phyloP scores from a whole-genome alignment of 2,113 vertebrate species.

The Fulmarus glacialis region DNA sequence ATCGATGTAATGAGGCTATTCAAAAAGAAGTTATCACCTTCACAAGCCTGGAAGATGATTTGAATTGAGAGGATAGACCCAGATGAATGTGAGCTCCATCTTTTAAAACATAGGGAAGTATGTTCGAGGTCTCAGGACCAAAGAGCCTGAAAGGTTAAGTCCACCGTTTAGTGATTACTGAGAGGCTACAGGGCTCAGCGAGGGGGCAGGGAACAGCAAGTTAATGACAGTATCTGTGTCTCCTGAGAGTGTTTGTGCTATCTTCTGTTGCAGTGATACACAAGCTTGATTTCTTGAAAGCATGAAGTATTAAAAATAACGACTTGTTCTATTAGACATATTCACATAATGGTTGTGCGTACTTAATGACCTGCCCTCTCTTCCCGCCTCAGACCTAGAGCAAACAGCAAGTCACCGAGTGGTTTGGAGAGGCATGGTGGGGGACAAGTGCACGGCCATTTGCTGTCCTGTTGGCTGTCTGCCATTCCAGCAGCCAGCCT shows the following conservation, averaged over 20 bases:
- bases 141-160: not conserved
- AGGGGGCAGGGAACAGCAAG: not conserved
- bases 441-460: no score
- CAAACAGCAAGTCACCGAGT: not conserved
- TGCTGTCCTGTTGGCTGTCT: not conserved
- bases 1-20: not conserved
- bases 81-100: not conserved
- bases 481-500: not conserved
- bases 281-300: not conserved
- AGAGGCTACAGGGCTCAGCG: not conserved
- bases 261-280: not conserved
- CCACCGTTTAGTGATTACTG: not conserved
- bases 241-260: not conserved
- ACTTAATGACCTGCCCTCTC: not conserved
- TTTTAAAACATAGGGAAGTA: not conserved
- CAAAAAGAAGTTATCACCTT: not conserved
- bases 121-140: not conserved
- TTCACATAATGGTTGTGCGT: fast-evolving
- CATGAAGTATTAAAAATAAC: not conserved
- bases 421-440: not conserved
- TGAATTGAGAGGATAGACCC: not conserved
- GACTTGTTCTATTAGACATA: not conserved
- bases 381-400: not conserved
- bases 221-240: not conserved
- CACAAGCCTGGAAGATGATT: not conserved